Percentiles rank a stretch among this genome's conserved stretches.
These are phyloP conservation scores for Drosophila kepulauana DNA, from an alignment of 1,140 invertebrate genomes.

Conservation along the genomic window DNA sequence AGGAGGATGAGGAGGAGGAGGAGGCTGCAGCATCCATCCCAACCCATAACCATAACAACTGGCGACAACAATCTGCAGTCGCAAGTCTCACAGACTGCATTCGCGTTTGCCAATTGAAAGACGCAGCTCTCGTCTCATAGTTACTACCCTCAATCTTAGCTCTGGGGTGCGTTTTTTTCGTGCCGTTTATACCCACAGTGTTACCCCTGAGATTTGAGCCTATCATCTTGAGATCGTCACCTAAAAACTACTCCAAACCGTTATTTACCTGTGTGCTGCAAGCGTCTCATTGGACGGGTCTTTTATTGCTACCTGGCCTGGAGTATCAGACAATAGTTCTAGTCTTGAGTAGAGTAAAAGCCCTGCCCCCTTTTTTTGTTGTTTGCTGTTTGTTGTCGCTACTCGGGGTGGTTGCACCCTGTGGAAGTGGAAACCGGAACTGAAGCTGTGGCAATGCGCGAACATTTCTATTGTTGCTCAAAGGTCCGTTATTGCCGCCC, in stretches of 20 bases:
- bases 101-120: conserved; percentile 14
- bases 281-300: conserved; percentile 59
- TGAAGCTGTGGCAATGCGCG: conserved; percentile 11
- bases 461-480: conserved; percentile 32
- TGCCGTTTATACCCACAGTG: conserved; percentile 7
- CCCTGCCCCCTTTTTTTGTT: conserved; percentile 2
- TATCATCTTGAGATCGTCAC: conserved; percentile 53
- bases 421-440: conserved; percentile 65
- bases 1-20: too few relatives aligned
- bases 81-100: not conserved
- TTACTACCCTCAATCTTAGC: conserved; percentile 48
- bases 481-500: conserved; percentile 26
- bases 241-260: conserved; percentile 10
- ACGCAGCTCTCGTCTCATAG: not conserved
- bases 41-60: conserved; percentile 27
- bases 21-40: conserved; percentile 4
- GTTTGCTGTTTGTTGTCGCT: not conserved
- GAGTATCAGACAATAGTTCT: not conserved
- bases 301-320: conserved; percentile 44
- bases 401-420: conserved; percentile 57
- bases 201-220: conserved; percentile 51
- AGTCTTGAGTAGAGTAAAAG: conserved; percentile 40
- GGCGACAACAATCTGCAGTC: conserved; percentile 8
- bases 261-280: conserved; percentile 58
- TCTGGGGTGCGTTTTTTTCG: conserved; percentile 59